These are phyloP conservation scores for Listronotus bonariensis DNA, from an alignment of 1,140 invertebrate genomes.

Conservation along the genomic window DNA sequence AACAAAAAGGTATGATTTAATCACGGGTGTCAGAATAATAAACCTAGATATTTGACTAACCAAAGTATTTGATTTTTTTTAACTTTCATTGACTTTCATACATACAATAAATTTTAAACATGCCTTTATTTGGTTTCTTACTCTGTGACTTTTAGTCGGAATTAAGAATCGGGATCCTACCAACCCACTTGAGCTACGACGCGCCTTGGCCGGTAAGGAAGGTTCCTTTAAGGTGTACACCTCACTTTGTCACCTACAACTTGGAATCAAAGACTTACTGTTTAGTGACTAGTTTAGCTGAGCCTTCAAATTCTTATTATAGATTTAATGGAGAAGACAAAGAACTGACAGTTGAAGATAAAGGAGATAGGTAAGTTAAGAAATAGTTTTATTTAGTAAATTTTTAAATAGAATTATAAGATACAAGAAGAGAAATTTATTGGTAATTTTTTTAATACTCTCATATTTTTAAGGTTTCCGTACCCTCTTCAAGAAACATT, in stretches of 20 bases:
- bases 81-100: too few species aligned
- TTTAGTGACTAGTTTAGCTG: slow-evolving; percentile 83
- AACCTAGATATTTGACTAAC: too few species aligned
- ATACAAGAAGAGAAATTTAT: too few species aligned
- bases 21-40: slow-evolving; percentile 20
- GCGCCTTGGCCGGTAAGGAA: slow-evolving; percentile 95
- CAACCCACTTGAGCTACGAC: slow-evolving; percentile 94
- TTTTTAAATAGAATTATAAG: too few species aligned
- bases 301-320: slow-evolving; percentile 80
- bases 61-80: too few species aligned
- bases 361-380: slow-evolving; percentile 60
- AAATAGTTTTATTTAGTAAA: too few species aligned
- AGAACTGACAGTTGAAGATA: slow-evolving; percentile 68
- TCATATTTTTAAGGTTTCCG: slow-evolving; percentile 70
- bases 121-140: not conserved
- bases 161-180: slow-evolving; percentile 87
- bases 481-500: slow-evolving; percentile 87
- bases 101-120: too few species aligned
- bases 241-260: slow-evolving; percentile 94
- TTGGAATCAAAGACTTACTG: slow-evolving; percentile 96
- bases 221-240: slow-evolving; percentile 91
- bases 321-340: slow-evolving; percentile 91
- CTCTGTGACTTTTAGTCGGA: slow-evolving; percentile 65
- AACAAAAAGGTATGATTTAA: slow-evolving; percentile 74
- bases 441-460: not conserved